Evolutionary conservation across 1,140 invertebrate species (phyloP), one percentile per base, ranked within the genome.

Genomic region (Camponotus pennsylvanicus): DNA sequence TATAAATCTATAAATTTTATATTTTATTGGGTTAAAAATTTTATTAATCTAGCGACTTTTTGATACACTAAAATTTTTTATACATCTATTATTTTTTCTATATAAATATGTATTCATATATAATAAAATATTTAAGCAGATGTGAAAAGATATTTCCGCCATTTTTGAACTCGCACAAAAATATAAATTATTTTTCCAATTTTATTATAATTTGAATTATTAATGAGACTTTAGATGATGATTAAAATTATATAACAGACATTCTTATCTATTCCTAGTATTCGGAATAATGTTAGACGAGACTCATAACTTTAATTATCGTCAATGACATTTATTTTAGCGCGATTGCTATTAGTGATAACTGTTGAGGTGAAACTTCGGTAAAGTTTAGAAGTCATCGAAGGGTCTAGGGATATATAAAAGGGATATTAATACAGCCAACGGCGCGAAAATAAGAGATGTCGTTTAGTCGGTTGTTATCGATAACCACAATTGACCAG

Each of bases 401-500:
- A 42, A 59, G 45, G 27, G 27, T 27, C 32, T 34, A 61, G 77
- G 18, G 66, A 61, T 59, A 71, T 6, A 52, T 18, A 52, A 52
- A 5, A 15, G 15, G 55, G 32, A 57, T 15, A 40, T 87, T 73
- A 84, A 90, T 84, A 85, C 34, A 49, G 42, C 55, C 27, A 64
- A 57, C 49, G 71, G 63, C 70, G 84, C 83, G 45, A 85, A 64
- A 73, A 69, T 82, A 52, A 52, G 69, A 83, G 55, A 83, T 13
- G 40, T 83, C 55, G 27, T 83, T 75, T 37, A 27, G 79, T 27
- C 21, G 21, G 9, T 61, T 71, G 57, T 83, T 49, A 63, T 32
- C 75, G 75, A 55, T 85, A 76, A 85, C 70, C 86, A n/a, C 37
- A 80, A 89, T 88, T 80, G 88, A 61, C 4, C 57, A 85, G 78